Evolutionary conservation across 2,797 vertebrate species (phyloP).

Genomic region (Coreius guichenoti): DNA sequence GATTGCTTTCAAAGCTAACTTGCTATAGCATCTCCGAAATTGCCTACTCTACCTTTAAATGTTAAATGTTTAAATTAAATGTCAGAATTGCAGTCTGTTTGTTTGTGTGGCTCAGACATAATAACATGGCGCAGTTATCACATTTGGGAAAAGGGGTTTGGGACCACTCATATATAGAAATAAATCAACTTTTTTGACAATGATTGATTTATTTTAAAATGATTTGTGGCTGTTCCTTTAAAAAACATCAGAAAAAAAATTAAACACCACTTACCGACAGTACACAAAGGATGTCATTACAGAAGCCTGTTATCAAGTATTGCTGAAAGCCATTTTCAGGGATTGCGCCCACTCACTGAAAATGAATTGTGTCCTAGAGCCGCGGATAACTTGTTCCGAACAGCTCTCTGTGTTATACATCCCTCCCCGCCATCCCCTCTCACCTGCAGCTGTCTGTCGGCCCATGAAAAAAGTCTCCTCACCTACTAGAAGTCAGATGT

Average conservation of each 20-base stretch:
- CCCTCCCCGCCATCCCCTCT: background rate
- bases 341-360: conserved; percentile 4
- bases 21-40: background rate
- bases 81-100: background rate
- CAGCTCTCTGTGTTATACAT: conserved; percentile 14
- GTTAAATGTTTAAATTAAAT: background rate
- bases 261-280: background rate
- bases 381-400: background rate
- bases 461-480: background rate
- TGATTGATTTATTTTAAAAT: background rate
- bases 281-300: conserved; percentile 8
- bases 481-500: background rate
- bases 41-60: background rate
- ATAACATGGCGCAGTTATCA: background rate
- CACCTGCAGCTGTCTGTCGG: background rate
- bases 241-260: background rate
- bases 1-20: background rate
- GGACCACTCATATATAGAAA: background rate
- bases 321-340: conserved; percentile 27
- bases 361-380: conserved; percentile 18
- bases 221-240: background rate
- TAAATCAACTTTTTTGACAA: background rate
- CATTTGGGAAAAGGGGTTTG: background rate
- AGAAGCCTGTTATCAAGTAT: conserved; percentile 25
- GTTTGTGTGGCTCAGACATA: background rate